Evolutionary conservation across 2,797 vertebrate genomes (phyloP).

Genomic region (Phalanger gymnotis): DNA sequence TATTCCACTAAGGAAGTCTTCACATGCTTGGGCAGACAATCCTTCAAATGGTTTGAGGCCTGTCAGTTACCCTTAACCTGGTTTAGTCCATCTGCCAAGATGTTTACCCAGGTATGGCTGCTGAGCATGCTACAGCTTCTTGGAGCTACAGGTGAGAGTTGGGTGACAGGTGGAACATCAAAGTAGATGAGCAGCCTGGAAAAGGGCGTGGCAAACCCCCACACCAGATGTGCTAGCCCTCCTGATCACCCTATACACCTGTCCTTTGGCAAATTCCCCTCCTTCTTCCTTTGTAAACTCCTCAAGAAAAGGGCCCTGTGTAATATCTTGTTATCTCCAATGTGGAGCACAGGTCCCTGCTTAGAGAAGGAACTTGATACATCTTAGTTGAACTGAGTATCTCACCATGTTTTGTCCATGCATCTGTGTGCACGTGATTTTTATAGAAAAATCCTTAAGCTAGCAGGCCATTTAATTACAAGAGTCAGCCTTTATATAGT

Average conservation of each 20-base stretch:
- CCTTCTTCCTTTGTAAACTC: neutral
- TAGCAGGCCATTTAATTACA: neutral
- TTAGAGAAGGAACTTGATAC: neutral
- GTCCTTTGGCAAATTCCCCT: neutral
- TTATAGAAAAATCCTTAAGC: neutral
- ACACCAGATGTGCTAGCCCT: neutral
- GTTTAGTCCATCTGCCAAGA: neutral
- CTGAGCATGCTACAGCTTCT: neutral
- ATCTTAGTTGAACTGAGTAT: neutral
- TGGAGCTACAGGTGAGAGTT: neutral
- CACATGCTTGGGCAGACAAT: neutral
- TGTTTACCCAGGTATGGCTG: neutral
- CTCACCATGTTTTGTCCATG: neutral
- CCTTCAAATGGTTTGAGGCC: neutral
- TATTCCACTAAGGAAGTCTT: neutral
- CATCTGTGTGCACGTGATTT: neutral
- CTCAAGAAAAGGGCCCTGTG: neutral
- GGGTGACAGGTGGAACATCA: neutral
- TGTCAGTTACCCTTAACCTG: neutral
- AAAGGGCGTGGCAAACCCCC: neutral
- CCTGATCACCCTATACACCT: neutral
- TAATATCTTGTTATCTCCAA: neutral
- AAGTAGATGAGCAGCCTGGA: neutral
- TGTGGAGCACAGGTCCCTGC: neutral
- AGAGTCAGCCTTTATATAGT: neutral